A percentile compares a stretch with the other conserved stretches of the same genome.
phyloP scores from a whole-genome alignment of 2,888 invertebrate genomes.

The Pachliopta kotzebuea region DNA sequence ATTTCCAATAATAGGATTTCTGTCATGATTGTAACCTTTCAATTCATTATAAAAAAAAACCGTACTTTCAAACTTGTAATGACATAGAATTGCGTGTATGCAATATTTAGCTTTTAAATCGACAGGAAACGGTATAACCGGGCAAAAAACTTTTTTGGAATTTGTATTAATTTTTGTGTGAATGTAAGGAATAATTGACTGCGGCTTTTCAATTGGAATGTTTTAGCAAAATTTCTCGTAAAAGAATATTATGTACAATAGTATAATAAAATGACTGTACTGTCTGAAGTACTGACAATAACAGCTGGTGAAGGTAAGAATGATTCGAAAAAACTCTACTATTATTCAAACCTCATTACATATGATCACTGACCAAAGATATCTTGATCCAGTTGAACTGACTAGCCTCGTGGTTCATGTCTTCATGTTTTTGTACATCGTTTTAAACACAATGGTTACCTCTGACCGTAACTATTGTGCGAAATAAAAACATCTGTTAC shows the following conservation, averaged over 20 bases:
- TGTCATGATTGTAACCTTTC: neutral
- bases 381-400: neutral
- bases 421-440: neutral
- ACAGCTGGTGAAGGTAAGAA: no score
- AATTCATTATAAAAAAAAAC: neutral
- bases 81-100: neutral
- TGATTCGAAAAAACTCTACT: no score
- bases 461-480: neutral
- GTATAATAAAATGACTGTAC: no score
- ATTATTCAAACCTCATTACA: no score
- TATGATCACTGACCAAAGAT: no score
- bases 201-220: neutral
- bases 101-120: neutral
- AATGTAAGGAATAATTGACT: neutral
- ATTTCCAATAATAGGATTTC: neutral
- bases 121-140: neutral
- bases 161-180: neutral
- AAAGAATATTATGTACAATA: no score
- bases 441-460: conserved; percentile 1
- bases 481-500: conserved; percentile 6
- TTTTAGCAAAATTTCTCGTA: neutral
- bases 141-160: neutral
- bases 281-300: no score
- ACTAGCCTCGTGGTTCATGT: neutral
- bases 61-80: neutral